These are phyloP conservation scores for Cephus nigrinus DNA, from an alignment of 2,888 invertebrate genomes.

Conservation along the genomic window DNA sequence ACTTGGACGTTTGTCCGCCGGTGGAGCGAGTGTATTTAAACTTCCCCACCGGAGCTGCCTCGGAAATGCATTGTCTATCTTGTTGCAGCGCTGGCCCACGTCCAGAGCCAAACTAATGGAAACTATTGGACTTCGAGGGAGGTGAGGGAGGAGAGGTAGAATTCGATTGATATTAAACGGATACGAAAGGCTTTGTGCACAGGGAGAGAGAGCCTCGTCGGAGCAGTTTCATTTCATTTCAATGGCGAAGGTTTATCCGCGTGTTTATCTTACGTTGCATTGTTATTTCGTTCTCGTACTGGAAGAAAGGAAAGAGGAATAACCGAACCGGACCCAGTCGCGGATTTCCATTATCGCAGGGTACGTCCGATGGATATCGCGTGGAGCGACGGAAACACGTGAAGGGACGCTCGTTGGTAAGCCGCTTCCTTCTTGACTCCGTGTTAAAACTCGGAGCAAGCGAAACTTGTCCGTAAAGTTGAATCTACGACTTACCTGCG, in stretches of 20 bases:
- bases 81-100: slow-evolving; percentile 34
- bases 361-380: not conserved
- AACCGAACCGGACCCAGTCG: slow-evolving; percentile 53
- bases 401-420: not conserved
- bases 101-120: slow-evolving; percentile 40
- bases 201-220: slow-evolving; percentile 21
- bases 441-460: not conserved
- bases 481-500: not conserved
- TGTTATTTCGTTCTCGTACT: slow-evolving; percentile 48
- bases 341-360: slow-evolving; percentile 14
- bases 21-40: slow-evolving; percentile 18
- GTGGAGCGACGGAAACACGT: not conserved
- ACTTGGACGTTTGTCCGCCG: slow-evolving; percentile 16
- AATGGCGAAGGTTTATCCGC: slow-evolving; percentile 46
- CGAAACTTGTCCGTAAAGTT: not conserved
- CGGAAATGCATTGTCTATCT: slow-evolving; percentile 36
- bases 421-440: not conserved
- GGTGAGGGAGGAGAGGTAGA: not conserved
- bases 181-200: slow-evolving; percentile 35
- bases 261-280: slow-evolving; percentile 57
- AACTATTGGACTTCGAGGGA: slow-evolving; percentile 31
- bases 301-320: slow-evolving; percentile 48
- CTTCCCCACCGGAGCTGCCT: slow-evolving; percentile 17
- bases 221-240: slow-evolving; percentile 50
- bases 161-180: slow-evolving; percentile 30